Percentiles rank a stretch among this genome's conserved stretches.
These are phyloP conservation scores for Danio jaintianensis DNA, from an alignment of 2,797 vertebrate genomes.

Conservation along the genomic window DNA sequence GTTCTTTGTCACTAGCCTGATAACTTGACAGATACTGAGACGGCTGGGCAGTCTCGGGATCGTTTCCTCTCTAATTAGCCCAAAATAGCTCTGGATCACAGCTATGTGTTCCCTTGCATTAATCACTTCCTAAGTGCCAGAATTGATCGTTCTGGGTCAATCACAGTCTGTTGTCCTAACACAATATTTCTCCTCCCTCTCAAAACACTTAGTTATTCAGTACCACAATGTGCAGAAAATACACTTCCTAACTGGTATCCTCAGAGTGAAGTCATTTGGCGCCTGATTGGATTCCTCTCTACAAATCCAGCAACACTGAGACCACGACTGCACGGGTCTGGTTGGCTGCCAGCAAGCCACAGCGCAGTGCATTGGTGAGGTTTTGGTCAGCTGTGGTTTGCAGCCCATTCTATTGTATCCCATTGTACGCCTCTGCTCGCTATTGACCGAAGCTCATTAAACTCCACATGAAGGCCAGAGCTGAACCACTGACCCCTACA, in stretches of 20 bases:
- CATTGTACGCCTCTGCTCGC: neutral
- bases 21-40: slow-evolving; percentile 75
- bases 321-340: slow-evolving; percentile 5
- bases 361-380: slow-evolving; percentile 18
- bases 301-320: slow-evolving; percentile 8
- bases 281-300: slow-evolving; percentile 27
- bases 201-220: slow-evolving; percentile 1
- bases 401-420: slow-evolving; percentile 27
- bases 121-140: slow-evolving; percentile 41
- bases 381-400: slow-evolving; percentile 50
- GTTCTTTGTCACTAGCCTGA: slow-evolving; percentile 63
- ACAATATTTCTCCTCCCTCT: slow-evolving; percentile 1
- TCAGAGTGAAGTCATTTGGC: slow-evolving; percentile 13
- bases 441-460: slow-evolving; percentile 36
- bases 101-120: slow-evolving; percentile 48
- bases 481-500: slow-evolving; percentile 34
- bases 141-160: slow-evolving; percentile 50
- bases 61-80: slow-evolving; percentile 80
- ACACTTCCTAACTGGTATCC: slow-evolving; percentile 3
- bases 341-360: slow-evolving; percentile 19
- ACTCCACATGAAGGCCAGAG: slow-evolving; percentile 16
- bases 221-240: neutral
- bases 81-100: slow-evolving; percentile 73
- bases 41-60: slow-evolving; percentile 78
- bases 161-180: slow-evolving; percentile 26